Base-by-base conservation (phyloP, 2,113 vertebrate genomes). In the Petrocephalus microphthalmus region DNA sequence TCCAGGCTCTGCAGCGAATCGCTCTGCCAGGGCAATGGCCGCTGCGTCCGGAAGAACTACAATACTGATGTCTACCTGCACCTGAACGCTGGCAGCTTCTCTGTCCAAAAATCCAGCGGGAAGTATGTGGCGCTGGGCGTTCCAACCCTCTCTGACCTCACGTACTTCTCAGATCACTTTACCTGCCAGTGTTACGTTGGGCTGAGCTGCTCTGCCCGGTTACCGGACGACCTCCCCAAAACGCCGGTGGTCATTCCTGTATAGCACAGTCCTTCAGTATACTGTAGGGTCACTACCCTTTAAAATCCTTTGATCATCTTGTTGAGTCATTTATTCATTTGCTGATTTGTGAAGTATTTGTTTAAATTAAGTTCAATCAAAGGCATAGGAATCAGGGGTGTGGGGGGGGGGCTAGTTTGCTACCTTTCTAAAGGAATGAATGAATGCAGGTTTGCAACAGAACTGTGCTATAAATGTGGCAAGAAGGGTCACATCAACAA, bases 51-150 rank as follows among this genome's bases (percentile, higher is more conserved):
- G 52, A 97, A 95, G 92, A 51, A 94, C 17, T 94, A 95, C 94
- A 91, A 96, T 91, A 94, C 95, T 53, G 89, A 20, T 29, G 90
- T 94, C 88, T 97, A 97, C 88, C 96, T 97, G 90, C 96, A 97
- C 89, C 91, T 97, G 87, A 97, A 95, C 89, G 88, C 95, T 8
- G 22, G 54, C 13, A 95, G 91, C 84, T 94, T 97, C 93, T 87
- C 49, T 52, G 94, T 98, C 91, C 37, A 88, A 87, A 90, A 64
- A 81, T 67, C 60, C 33, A 88, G 91, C n/a, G 94, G 93, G 25
- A 93, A 90, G 87, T 96, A 95, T 71, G 71, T 56, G n/a, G 89
- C 95, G 11, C 45, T 51, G 2, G 96, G 96, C 17, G 91, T 92
- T 52, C 95, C 95, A 3, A 90, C 93, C 0, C 37, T 92, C 54